These are phyloP conservation scores for Cerceris rybyensis DNA, from an alignment of 2,888 invertebrate species.

Conservation along the genomic window DNA sequence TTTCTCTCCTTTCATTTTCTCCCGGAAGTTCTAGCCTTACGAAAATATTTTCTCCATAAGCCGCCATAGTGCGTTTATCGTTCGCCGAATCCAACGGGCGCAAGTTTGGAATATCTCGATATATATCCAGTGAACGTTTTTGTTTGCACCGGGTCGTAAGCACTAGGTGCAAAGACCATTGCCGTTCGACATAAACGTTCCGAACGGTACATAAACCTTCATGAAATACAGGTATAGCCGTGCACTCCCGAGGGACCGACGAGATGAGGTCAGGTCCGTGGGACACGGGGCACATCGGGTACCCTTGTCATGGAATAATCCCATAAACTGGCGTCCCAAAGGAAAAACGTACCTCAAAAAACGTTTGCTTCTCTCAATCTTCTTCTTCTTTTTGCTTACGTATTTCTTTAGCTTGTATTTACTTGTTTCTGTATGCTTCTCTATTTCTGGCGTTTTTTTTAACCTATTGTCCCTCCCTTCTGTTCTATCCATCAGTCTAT, in stretches of 20 bases:
- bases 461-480: too few relatives aligned
- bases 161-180: constrained; percentile 16
- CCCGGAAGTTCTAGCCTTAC: not conserved
- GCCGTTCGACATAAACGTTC: constrained; percentile 44
- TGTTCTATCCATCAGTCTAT: too few relatives aligned
- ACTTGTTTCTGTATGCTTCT: too few relatives aligned
- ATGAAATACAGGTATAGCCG: constrained; percentile 52
- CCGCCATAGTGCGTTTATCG: not conserved
- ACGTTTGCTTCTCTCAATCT: not conserved
- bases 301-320: constrained; percentile 56
- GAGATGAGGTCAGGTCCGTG: constrained; percentile 59
- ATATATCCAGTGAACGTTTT: not conserved
- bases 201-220: constrained; percentile 32
- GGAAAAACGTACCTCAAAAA: constrained; percentile 17
- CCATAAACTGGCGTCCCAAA: constrained; percentile 46
- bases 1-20: not conserved
- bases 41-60: not conserved
- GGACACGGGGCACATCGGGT: constrained; percentile 32
- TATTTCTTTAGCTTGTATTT: too few relatives aligned
- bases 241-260: constrained; percentile 27
- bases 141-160: constrained; percentile 3
- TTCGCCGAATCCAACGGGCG: not conserved
- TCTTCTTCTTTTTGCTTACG: too few relatives aligned
- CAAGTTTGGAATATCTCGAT: not conserved
- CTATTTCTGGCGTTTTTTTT: too few relatives aligned